Evolutionary conservation across 2,797 vertebrate genomes (phyloP), one percentile per base, ranked within the genome.

Genomic region (Notamacropus eugenii): DNA sequence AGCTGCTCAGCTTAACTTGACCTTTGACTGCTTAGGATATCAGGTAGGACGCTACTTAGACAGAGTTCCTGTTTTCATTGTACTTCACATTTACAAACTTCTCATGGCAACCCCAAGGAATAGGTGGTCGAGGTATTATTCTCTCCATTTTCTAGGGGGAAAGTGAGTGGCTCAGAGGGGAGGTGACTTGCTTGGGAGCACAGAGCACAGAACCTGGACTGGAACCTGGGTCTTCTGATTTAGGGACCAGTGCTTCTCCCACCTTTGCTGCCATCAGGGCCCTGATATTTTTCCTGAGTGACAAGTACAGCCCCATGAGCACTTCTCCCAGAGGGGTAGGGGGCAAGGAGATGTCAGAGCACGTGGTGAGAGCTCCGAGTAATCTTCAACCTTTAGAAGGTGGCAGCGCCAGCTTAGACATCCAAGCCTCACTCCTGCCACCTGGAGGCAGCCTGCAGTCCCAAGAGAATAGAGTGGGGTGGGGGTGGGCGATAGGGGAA

Each of bases 211-310:
- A 22, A 12, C 22, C 74, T 82, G 22, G 24, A 82, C 67, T 74
- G 40, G n/a, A 62, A 34, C 12, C 34, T 1, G 16, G 13, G 5
- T 82, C 67, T 40, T 46, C 19, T 46, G 67, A 40, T 82, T 24
- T 40, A 13, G 40, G 5, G 22, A 87, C 74, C 22, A 46, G 40
- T 27, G 74, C 9, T 46, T 87, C 74, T 50, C 46, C 40, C 22
- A 8, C 24, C 74, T 50, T 24, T 87, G 22, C 13, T 87, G 28
- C 8, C 82, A 57, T 34, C 2, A 12, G 14, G 74, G 11, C 0
- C 34, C 55, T 96, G 87, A 96, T 95, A 57, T 27, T 92, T 9
- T 93, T 93, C 5, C 94, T 91, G 58, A 62, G 92, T 31, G 82
- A 29, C 95, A 82, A 74, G 91, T 28, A 5, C 94, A 95, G 92